A percentile compares a stretch with the other conserved stretches of the same genome.
Conservation (phyloP, 2,888 invertebrate species). For the Andrena haemorrhoa region DNA sequence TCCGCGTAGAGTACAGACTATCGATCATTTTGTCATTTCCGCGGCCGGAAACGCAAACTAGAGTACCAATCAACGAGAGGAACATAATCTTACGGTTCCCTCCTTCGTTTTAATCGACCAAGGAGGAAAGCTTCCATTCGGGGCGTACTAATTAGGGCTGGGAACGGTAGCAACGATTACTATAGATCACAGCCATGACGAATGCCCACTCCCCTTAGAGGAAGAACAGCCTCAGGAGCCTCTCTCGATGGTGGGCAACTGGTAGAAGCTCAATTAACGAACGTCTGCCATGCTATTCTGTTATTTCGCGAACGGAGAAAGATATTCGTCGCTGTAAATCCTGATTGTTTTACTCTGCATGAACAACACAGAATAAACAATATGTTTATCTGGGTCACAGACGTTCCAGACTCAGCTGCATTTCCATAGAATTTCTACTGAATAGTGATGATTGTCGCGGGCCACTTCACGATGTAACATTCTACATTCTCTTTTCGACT, state of each 20-base stretch:
- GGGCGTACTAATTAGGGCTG: constrained; percentile 11
- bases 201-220: not conserved
- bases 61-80: not conserved
- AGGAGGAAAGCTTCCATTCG: constrained; percentile 19
- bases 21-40: not conserved
- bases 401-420: not conserved
- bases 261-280: constrained; percentile 36
- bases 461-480: not conserved
- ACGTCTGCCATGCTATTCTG: not conserved
- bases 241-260: constrained; percentile 11
- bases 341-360: constrained; percentile 7
- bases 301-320: not conserved
- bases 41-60: not conserved
- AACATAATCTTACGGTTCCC: not conserved
- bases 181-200: constrained; percentile 4
- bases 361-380: constrained; percentile 16
- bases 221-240: not conserved
- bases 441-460: constrained; percentile 8
- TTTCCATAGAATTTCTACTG: constrained; percentile 1
- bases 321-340: constrained; percentile 17
- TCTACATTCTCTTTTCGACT: not conserved
- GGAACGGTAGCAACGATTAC: constrained; percentile 6
- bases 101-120: constrained; percentile 5
- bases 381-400: constrained; percentile 16
- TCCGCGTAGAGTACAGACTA: not conserved